Evolutionary conservation across 1,140 invertebrate genomes (phyloP).

Genomic region (Carcinoscorpius rotundicauda): DNA sequence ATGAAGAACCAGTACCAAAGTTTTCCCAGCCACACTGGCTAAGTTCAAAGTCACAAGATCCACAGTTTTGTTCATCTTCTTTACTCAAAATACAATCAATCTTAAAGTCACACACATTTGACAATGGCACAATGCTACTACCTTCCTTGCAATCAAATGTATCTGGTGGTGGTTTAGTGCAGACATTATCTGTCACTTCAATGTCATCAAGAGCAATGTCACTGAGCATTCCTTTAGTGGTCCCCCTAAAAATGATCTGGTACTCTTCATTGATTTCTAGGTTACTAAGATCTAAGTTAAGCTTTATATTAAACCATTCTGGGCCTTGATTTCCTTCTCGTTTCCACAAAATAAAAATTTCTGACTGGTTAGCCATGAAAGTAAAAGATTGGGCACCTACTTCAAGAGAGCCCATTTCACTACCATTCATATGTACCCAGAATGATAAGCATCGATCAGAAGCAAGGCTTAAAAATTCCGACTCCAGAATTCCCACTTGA

Average conservation of each 20-base stretch:
- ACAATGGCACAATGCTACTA: conserved; percentile 1
- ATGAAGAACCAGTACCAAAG: neutral
- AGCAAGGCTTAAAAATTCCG: conserved; percentile 17
- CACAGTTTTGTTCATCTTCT: conserved; percentile 19
- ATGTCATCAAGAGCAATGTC: conserved; percentile 23
- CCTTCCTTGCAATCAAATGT: conserved; percentile 15
- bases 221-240: conserved; percentile 13
- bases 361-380: neutral
- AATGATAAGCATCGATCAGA: conserved; percentile 19
- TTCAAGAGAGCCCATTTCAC: conserved; percentile 18
- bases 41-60: conserved; percentile 20
- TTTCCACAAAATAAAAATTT: conserved; percentile 1
- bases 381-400: conserved; percentile 13
- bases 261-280: conserved; percentile 12
- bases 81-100: conserved; percentile 11
- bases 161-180: conserved; percentile 13
- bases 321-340: conserved; percentile 11
- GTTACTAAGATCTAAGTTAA: conserved; percentile 8
- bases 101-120: conserved; percentile 18
- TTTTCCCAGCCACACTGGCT: conserved; percentile 18
- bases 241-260: conserved; percentile 17
- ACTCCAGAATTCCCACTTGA: conserved; percentile 13
- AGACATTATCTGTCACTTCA: conserved; percentile 11
- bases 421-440: conserved; percentile 24
- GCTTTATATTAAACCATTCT: conserved; percentile 11